Percentiles rank a stretch among this genome's conserved stretches.
These are phyloP conservation scores for Calidris pygmaea DNA, from an alignment of 2,113 vertebrate genomes.

Conservation along the genomic window DNA sequence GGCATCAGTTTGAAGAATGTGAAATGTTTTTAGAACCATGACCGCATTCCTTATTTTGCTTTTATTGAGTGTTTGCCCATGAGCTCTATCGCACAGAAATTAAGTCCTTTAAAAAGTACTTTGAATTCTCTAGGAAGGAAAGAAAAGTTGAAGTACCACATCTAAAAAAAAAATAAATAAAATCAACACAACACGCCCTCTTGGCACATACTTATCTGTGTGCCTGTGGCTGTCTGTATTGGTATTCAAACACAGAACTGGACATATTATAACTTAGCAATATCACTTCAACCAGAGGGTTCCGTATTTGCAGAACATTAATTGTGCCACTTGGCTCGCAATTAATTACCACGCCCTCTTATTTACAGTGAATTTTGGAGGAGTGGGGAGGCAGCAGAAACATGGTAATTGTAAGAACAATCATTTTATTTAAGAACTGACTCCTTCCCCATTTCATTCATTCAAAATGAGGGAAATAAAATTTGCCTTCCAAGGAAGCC, in stretches of 20 bases:
- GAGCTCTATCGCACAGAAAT: background rate
- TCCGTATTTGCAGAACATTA: background rate
- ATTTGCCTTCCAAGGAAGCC: background rate
- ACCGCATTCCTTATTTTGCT: conserved; percentile 1
- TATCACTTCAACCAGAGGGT: background rate
- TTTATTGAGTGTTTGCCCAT: background rate
- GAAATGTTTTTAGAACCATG: conserved; percentile 14
- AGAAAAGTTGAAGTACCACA: background rate
- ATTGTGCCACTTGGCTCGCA: background rate
- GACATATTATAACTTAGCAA: background rate
- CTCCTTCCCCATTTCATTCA: background rate
- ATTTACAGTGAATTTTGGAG: background rate
- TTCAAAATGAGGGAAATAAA: background rate
- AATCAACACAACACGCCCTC: background rate
- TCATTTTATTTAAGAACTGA: background rate
- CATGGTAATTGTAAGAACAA: background rate
- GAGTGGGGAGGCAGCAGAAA: background rate
- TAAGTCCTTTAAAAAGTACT: background rate
- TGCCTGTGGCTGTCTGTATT: background rate
- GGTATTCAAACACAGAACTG: background rate
- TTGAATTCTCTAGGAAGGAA: background rate
- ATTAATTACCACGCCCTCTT: background rate
- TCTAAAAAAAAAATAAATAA: background rate
- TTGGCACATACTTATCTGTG: fast-evolving
- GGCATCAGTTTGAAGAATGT: background rate